These are phyloP conservation scores for Habrosyne pyritoides DNA, from an alignment of 2,888 invertebrate species.

Conservation along the genomic window DNA sequence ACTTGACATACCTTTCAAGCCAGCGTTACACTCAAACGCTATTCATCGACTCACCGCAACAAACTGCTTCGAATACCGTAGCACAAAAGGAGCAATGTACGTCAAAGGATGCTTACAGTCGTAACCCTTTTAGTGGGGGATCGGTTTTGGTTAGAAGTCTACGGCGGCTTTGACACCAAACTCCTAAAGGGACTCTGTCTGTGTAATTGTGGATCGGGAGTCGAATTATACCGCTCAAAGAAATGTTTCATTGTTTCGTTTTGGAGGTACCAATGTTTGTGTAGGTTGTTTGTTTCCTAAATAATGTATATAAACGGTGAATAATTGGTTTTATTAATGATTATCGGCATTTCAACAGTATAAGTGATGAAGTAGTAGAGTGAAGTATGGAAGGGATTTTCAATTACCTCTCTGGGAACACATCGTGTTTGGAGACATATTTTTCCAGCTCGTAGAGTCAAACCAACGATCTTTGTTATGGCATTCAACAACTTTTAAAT, in stretches of 20 bases:
- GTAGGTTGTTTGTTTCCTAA: not conserved
- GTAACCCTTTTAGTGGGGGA: constrained; percentile 25
- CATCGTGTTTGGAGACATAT: too few relatives aligned
- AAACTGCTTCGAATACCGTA: constrained; percentile 10
- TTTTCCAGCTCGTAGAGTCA: too few relatives aligned
- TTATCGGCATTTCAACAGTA: too few relatives aligned
- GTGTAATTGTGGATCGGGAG: constrained; percentile 66
- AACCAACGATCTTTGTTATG: too few relatives aligned
- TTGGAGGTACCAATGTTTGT: constrained; percentile 23
- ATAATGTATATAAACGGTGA: too few relatives aligned
- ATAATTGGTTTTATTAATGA: too few relatives aligned
- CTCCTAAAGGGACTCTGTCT: constrained; percentile 56
- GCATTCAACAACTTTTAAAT: too few relatives aligned
- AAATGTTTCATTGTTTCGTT: constrained; percentile 40
- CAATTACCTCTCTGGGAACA: too few relatives aligned
- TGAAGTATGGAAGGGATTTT: too few relatives aligned
- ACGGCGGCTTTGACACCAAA: constrained; percentile 62
- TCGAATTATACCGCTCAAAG: constrained; percentile 63
- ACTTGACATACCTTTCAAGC: constrained; percentile 45
- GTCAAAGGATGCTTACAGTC: constrained; percentile 17
- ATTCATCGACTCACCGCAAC: constrained; percentile 29
- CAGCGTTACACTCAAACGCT: constrained; percentile 6
- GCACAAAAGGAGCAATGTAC: constrained; percentile 33
- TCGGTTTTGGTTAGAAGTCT: constrained; percentile 32
- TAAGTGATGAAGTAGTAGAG: too few relatives aligned